Percentiles rank a stretch among this genome's conserved stretches.
Conservation (phyloP, 2,113 vertebrate species). For the Anser cygnoides region DNA sequence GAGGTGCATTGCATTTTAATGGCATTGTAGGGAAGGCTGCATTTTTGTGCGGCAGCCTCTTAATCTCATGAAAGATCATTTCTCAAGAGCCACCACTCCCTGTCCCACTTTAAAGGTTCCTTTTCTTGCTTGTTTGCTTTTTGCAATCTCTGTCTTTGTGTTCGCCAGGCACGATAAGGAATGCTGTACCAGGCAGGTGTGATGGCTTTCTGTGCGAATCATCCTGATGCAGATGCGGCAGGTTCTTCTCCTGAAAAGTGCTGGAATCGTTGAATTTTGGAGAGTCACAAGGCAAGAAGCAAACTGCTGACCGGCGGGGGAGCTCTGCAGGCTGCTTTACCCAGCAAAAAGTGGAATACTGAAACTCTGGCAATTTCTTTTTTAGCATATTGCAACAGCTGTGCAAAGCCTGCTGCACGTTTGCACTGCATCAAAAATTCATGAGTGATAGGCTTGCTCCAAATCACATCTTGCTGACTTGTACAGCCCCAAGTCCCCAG, state of each 20-base stretch:
- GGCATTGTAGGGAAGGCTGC: background rate
- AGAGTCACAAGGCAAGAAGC: background rate
- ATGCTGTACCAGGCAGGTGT: background rate
- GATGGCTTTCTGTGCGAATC: background rate
- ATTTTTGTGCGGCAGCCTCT: background rate
- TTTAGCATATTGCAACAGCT: no score
- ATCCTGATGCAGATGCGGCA: background rate
- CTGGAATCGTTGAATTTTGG: background rate
- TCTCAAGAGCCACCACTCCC: conserved; percentile 14
- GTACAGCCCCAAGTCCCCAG: background rate
- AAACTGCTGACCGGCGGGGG: background rate
- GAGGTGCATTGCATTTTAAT: background rate
- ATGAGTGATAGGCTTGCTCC: accelerated
- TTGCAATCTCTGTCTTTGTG: background rate
- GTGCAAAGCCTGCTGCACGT: background rate
- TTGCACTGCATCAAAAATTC: background rate
- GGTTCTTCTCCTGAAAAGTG: background rate
- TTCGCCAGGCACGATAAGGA: background rate
- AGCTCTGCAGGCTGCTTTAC: background rate
- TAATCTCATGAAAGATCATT: background rate
- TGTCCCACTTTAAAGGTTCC: background rate
- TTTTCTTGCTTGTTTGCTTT: background rate
- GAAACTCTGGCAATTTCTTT: background rate
- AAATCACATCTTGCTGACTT: background rate
- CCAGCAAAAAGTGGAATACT: background rate